Base-by-base conservation (phyloP, 92 coral and sea anemone species). In the Desmophyllum pertusum region DNA sequence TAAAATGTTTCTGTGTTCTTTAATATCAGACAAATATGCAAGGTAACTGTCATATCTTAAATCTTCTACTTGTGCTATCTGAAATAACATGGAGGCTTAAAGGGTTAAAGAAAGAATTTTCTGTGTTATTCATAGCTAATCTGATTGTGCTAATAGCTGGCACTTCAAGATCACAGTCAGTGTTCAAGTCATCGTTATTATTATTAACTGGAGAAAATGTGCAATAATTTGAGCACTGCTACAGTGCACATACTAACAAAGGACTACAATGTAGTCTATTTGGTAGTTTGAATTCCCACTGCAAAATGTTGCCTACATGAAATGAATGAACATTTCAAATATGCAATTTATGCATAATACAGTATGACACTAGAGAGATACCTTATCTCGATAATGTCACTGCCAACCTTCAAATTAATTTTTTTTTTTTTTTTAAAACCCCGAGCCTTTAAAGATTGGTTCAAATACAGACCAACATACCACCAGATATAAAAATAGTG, bases 211-310 rank as follows among this genome's bases (percentile, higher is more conserved):
- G n/a, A n/a, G n/a, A n/a, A 35, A 75, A 75, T 31, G 65, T 50
- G 65, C 55, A 41, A 41, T 72, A 37, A 75, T 19, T 51, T n/a
- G 30, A 77, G 0, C n/a, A 57, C 21, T 19, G 1, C 18, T 10
- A 5, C n/a, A n/a, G n/a, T n/a, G n/a, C n/a, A n/a, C 42, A 67
- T 67, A 63, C 71, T 62, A 78, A 29, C 55, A 78, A 25, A 63
- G n/a, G 38, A 27, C 41, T 18, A 15, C n/a, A n/a, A n/a, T n/a
- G 4, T 10, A 42, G 14, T 40, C 63, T 27, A 41, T 27, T 77
- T 25, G 27, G 45, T 29, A 38, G 27, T 25, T 67, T 63, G 41
- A 77, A 41, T 40, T 38, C 35, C n/a, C 38, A 79, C 63, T 25
- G 48, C n/a, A 46, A 35, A 35, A 42, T 30, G n/a, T 66, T 64